phyloP scores from a whole-genome alignment of 2,113 vertebrate species.

The Amblyopsis rosae region DNA sequence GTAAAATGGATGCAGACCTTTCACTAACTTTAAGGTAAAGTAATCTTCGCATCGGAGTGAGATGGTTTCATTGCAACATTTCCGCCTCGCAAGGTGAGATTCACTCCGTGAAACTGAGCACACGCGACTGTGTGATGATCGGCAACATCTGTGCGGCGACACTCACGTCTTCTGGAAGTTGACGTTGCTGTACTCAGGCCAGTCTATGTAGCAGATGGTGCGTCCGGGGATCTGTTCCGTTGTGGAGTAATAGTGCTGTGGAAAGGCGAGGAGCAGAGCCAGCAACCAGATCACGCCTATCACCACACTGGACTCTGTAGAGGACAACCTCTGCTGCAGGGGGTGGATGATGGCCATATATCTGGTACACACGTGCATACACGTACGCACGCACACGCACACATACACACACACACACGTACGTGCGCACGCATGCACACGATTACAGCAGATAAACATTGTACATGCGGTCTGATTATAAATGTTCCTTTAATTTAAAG shows the following conservation, averaged over 20 bases:
- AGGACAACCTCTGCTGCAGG: conserved; percentile 89
- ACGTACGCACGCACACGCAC: not conserved
- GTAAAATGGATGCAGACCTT: no score
- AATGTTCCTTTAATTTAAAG: no score
- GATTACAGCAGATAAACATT: no score
- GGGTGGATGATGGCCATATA: conserved; percentile 98
- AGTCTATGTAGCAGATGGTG: conserved; percentile 88
- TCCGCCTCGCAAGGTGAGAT: not conserved
- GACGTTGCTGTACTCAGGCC: conserved; percentile 81
- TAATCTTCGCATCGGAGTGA: no score
- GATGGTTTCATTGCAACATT: not conserved
- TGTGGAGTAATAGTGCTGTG: conserved; percentile 90
- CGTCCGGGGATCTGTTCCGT: conserved; percentile 74
- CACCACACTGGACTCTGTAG: conserved; percentile 88
- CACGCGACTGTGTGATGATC: no score
- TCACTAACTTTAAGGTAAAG: no score
- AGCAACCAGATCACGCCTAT: conserved; percentile 90
- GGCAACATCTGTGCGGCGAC: not conserved
- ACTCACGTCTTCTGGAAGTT: conserved; percentile 88
- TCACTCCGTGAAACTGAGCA: not conserved
- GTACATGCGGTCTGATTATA: no score
- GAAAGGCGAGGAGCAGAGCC: conserved; percentile 90
- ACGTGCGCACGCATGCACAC: conserved; percentile 1
- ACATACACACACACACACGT: not conserved
- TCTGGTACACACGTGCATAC: conserved; percentile 67